Evolutionary conservation across 2,797 vertebrate genomes (phyloP).

Genomic region (Platalea minor): DNA sequence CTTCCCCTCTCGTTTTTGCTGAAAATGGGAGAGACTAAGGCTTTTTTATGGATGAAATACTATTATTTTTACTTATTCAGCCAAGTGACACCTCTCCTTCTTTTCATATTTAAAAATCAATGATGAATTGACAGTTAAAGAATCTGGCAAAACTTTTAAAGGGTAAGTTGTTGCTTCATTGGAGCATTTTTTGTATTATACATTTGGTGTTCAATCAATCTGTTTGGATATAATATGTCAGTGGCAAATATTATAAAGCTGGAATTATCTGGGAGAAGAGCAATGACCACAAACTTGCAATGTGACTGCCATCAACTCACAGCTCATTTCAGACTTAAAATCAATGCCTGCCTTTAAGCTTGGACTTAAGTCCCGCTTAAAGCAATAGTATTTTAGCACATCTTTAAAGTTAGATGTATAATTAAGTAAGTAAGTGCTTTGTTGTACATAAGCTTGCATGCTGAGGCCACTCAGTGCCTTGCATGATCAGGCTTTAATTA

Average conservation of each 20-base stretch:
- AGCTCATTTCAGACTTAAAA: neutral
- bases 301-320: neutral
- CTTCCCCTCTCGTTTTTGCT: neutral
- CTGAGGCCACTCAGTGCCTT: neutral
- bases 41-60: neutral
- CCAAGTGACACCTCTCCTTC: neutral
- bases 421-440: neutral
- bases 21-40: neutral
- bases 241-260: neutral
- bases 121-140: neutral
- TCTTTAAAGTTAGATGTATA: neutral
- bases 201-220: neutral
- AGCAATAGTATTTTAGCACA: neutral
- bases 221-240: neutral
- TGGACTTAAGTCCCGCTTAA: neutral
- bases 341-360: neutral
- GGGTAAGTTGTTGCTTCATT: neutral
- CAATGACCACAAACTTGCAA: neutral
- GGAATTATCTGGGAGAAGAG: neutral
- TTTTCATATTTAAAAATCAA: neutral
- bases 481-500: neutral
- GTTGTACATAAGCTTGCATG: neutral
- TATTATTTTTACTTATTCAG: neutral
- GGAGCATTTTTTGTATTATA: neutral
- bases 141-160: neutral